Conservation (phyloP, 2,113 vertebrate genomes). For the Semnornis frantzii region DNA sequence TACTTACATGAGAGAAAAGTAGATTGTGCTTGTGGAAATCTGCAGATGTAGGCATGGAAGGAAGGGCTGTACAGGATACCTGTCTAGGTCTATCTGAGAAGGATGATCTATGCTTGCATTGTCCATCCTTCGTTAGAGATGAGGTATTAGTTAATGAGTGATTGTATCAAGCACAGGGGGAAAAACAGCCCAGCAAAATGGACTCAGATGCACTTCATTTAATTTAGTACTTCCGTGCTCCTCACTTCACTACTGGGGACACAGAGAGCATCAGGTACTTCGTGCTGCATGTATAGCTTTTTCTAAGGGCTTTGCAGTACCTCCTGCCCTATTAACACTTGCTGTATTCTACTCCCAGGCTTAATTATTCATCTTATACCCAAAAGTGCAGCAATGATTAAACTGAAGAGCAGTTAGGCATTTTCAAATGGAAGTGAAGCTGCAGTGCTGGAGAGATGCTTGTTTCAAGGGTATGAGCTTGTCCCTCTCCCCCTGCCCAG, state of each 20-base stretch:
- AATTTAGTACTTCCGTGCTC: constrained; percentile 33
- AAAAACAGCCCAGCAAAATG: neutral
- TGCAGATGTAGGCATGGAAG: neutral
- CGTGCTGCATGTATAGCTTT: constrained; percentile 42
- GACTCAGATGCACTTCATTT: constrained; percentile 33
- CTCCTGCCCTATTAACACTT: constrained; percentile 65
- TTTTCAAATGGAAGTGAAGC: constrained; percentile 30
- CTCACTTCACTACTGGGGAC: neutral
- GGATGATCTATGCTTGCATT: neutral
- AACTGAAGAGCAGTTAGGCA: constrained; percentile 52
- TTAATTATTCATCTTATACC: constrained; percentile 70
- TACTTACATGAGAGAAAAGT: neutral
- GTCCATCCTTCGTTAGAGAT: neutral
- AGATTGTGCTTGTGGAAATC: neutral
- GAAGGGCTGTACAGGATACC: neutral
- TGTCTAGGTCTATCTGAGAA: neutral
- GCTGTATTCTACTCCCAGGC: constrained; percentile 57
- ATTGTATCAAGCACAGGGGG: neutral
- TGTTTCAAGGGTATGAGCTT: constrained; percentile 33
- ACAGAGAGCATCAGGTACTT: constrained; percentile 17
- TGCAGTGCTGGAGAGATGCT: neutral
- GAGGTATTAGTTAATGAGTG: neutral
- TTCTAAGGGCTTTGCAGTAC: constrained; percentile 50
- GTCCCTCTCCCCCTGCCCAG: neutral
- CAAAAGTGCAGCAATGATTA: constrained; percentile 62